A percentile compares a stretch with the other conserved stretches of the same genome.
These are phyloP conservation scores for Trigoniulus corallinus DNA, from an alignment of 1,140 invertebrate species.

Conservation along the genomic window DNA sequence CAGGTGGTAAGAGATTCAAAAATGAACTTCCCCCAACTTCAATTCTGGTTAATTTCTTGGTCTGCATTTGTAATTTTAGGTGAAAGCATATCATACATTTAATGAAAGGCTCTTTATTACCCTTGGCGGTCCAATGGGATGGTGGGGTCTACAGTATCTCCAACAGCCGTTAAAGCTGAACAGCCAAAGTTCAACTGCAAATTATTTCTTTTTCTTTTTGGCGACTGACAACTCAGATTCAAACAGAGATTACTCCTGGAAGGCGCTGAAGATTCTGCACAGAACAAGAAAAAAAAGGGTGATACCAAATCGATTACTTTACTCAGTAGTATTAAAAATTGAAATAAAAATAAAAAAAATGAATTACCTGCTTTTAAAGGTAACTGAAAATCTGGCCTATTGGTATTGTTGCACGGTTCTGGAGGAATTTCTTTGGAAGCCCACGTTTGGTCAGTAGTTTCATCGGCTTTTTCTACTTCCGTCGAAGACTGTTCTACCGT, in stretches of 20 bases:
- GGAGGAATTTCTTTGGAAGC: too few species aligned
- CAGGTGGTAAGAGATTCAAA: too few species aligned
- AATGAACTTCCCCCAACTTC: too few species aligned
- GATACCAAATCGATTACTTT: too few species aligned
- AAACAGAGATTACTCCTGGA: conserved; percentile 6
- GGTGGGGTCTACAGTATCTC: conserved; percentile 56
- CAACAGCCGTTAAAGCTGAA: conserved; percentile 29
- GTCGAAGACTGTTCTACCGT: too few species aligned
- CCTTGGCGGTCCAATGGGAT: conserved; percentile 69
- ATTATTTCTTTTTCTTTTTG: conserved; percentile 11
- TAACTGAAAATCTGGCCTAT: background rate
- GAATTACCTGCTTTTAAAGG: too few species aligned
- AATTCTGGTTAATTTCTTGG: background rate
- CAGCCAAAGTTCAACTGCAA: conserved; percentile 21
- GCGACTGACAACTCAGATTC: conserved; percentile 7
- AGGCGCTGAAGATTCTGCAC: background rate
- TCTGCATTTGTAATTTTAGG: background rate
- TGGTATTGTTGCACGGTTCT: too few species aligned
- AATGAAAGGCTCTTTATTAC: conserved; percentile 31
- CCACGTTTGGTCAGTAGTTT: too few species aligned
- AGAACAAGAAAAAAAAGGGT: background rate
- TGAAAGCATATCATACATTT: background rate
- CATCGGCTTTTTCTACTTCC: too few species aligned
- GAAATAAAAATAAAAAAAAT: background rate
- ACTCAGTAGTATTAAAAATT: background rate